Evolutionary conservation across 1,140 invertebrate species (phyloP).

Genomic region (Lordiphosa stackelbergi): DNA sequence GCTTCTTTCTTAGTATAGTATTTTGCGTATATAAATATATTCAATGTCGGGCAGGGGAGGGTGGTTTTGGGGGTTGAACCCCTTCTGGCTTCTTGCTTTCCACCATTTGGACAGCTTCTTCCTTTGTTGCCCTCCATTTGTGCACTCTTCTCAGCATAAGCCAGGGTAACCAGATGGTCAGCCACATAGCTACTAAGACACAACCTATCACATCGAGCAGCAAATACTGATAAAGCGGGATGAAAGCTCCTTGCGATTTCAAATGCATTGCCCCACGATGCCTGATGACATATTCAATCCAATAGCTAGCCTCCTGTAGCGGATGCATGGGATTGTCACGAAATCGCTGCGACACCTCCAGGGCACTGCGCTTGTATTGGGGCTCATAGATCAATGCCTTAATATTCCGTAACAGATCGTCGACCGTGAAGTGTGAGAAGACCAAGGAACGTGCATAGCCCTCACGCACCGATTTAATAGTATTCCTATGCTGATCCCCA

Average conservation of each 20-base stretch:
- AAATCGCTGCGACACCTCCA: slow-evolving; percentile 75
- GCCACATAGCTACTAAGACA: slow-evolving; percentile 27
- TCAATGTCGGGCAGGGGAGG: no score
- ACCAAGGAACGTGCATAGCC: slow-evolving; percentile 67
- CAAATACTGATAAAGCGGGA: slow-evolving; percentile 78
- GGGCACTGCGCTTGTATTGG: slow-evolving; percentile 64
- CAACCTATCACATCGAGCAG: slow-evolving; percentile 77
- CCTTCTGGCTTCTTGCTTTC: slow-evolving; percentile 50
- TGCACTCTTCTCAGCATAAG: slow-evolving; percentile 33
- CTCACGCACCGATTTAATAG: slow-evolving; percentile 63
- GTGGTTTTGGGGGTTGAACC: no score
- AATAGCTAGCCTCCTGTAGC: slow-evolving; percentile 79
- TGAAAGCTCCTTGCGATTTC: slow-evolving; percentile 74
- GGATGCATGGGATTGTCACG: slow-evolving; percentile 78
- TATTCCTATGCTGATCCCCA: slow-evolving; percentile 79
- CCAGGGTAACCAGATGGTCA: slow-evolving; percentile 60
- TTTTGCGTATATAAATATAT: no score
- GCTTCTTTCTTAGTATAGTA: no score
- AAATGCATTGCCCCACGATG: slow-evolving; percentile 78
- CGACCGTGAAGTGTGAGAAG: slow-evolving; percentile 59
- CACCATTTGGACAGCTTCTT: slow-evolving; percentile 3
- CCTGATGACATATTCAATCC: slow-evolving; percentile 80
- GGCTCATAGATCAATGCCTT: slow-evolving; percentile 64
- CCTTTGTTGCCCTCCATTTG: slow-evolving; percentile 32
- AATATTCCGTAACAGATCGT: slow-evolving; percentile 58